Evolutionary conservation across 1,140 invertebrate genomes (phyloP), one percentile per base, ranked within the genome.

Genomic region (Bombus cullumanus): DNA sequence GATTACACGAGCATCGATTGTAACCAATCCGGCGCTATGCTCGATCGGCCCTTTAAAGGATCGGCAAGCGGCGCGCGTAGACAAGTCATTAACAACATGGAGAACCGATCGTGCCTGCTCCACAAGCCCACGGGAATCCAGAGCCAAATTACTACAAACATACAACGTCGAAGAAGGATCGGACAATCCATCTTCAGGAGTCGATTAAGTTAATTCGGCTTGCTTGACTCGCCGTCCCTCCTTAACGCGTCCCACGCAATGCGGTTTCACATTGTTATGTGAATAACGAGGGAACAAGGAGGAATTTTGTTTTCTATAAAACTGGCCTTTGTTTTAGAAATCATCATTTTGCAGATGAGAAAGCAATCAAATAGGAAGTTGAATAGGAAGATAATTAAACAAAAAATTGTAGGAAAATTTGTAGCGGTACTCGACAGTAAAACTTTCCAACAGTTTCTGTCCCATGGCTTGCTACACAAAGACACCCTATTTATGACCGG

Each of bases 141-240:
- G 47, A 73, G 31, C 43, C 66, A 86, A 88, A 78, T 88, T 81
- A 53, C 85, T 43, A 41, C 57, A 31, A 62, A 86, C 59, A 73
- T 37, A 62, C 86, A 34, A 77, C 64, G 66, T 39, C 57, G 72
- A 81, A 76, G 86, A 82, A 83, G 74, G 68, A 83, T 77, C 72
- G 75, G 31, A 59, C 75, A 53, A 83, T 88, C 79, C 77, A 86
- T 88, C 73, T 39, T 43, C 43, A 39, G 34, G 53, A 86, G 59
- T 75, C 79, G 86, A 88, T 88, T 83, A 86, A 87, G 68, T 47
- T 87, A 88, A 88, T 88, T 88, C 79, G 85, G n/a, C 57, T 75
- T 76, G 73, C 39, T 47, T 86, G 62, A 43, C 41, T 86, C 73
- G 2, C 5, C 39, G 12, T 0, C 68, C 25, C 9, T 18, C 22